phyloP scores from a whole-genome alignment of 2,888 invertebrate genomes.

The Xestia xanthographa region DNA sequence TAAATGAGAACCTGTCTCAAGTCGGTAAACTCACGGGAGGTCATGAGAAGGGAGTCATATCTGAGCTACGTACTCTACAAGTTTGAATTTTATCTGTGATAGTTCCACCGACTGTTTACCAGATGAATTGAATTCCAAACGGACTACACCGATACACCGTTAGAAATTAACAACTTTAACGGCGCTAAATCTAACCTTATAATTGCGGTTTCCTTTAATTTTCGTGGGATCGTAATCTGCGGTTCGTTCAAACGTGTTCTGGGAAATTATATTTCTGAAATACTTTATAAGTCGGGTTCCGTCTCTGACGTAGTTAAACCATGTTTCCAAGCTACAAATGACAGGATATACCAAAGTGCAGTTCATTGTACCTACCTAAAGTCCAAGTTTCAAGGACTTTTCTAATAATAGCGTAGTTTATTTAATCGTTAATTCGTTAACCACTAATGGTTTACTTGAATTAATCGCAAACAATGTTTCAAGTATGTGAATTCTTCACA shows the following conservation, averaged over 20 bases:
- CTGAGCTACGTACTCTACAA: too few relatives aligned
- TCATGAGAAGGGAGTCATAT: too few relatives aligned
- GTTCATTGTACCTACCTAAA: slow-evolving; percentile 1
- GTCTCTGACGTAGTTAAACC: not conserved
- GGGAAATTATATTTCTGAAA: not conserved
- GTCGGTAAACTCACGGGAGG: too few relatives aligned
- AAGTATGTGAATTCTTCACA: slow-evolving; percentile 7
- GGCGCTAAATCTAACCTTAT: slow-evolving; percentile 8
- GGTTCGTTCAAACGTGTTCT: slow-evolving; percentile 10
- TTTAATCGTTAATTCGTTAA: not conserved
- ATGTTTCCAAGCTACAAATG: not conserved
- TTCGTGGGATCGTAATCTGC: slow-evolving; percentile 21
- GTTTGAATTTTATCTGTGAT: not conserved
- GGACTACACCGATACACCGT: slow-evolving; percentile 6
- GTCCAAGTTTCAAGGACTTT: not conserved
- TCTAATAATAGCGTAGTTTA: not conserved
- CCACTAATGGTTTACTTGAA: slow-evolving; percentile 4
- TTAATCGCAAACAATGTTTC: slow-evolving; percentile 22
- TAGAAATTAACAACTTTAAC: slow-evolving; percentile 43
- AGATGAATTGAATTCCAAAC: not conserved
- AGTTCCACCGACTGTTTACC: not conserved
- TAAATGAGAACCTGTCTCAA: too few relatives aligned
- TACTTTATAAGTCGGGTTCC: not conserved
- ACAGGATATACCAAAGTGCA: slow-evolving; percentile 1
- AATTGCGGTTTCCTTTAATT: slow-evolving; percentile 21